These are phyloP conservation scores for Mizuhopecten yessoensis DNA, from an alignment of 1,140 invertebrate genomes.

Conservation along the genomic window DNA sequence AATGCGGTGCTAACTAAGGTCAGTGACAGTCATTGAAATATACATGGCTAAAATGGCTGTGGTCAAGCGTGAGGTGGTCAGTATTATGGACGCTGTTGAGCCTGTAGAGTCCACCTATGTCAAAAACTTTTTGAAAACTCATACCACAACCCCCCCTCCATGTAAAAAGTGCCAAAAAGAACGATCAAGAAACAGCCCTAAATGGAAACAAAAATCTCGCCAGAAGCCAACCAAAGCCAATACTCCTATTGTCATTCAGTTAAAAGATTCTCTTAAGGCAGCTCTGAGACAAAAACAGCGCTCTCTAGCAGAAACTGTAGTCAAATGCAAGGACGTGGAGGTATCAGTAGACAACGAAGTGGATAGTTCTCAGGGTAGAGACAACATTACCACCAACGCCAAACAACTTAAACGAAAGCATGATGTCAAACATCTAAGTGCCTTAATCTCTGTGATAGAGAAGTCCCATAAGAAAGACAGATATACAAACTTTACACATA, in stretches of 20 bases:
- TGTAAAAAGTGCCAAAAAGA: constrained; percentile 80
- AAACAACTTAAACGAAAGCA: constrained; percentile 66
- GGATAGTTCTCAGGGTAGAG: constrained; percentile 45
- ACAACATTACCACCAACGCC: constrained; percentile 53
- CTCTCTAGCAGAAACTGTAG: constrained; percentile 68
- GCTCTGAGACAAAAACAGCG: constrained; percentile 72
- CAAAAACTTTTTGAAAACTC: constrained; percentile 46
- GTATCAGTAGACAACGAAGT: constrained; percentile 45
- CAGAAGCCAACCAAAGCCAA: constrained; percentile 75
- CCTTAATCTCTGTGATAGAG: constrained; percentile 80
- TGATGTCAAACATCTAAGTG: constrained; percentile 79
- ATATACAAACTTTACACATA: constrained; percentile 68
- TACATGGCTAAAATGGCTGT: neutral
- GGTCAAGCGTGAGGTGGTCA: constrained; percentile 75
- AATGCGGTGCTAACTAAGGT: neutral
- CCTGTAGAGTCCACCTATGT: neutral
- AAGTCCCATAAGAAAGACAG: constrained; percentile 78
- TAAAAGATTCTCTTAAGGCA: constrained; percentile 78
- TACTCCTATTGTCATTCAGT: constrained; percentile 79
- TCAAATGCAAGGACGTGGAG: constrained; percentile 60
- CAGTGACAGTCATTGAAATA: neutral
- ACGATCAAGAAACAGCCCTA: constrained; percentile 65
- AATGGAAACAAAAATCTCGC: constrained; percentile 66
- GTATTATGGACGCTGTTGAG: constrained; percentile 59
- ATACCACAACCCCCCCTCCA: constrained; percentile 46